Percentiles rank a stretch among this genome's conserved stretches.
phyloP scores from a whole-genome alignment of 2,888 invertebrate genomes.

The Drosophila tanythrix region DNA sequence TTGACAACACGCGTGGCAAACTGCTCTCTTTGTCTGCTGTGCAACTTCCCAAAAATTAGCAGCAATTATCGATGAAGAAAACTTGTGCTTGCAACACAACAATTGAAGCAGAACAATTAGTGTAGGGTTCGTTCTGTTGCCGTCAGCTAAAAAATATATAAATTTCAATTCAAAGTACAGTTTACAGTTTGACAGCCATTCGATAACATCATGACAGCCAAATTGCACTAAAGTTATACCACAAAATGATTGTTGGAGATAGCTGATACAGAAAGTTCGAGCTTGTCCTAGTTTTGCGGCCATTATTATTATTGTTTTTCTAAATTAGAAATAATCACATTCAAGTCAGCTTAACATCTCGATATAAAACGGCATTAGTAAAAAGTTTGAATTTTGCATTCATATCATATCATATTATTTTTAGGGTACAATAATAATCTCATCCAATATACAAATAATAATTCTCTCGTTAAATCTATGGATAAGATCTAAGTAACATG shows the following conservation, averaged over 20 bases:
- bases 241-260: neutral
- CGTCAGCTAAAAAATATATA: slow-evolving; percentile 22
- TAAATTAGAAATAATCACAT: neutral
- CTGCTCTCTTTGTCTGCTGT: slow-evolving; percentile 14
- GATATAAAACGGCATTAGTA: neutral
- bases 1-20: slow-evolving; percentile 56
- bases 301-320: neutral
- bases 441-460: neutral
- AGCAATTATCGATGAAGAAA: slow-evolving; percentile 68
- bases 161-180: slow-evolving; percentile 12
- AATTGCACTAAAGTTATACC: neutral
- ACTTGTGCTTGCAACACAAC: slow-evolving; percentile 39
- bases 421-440: neutral
- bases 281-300: neutral
- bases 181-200: slow-evolving; percentile 41
- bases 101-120: slow-evolving; percentile 8
- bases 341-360: neutral
- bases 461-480: neutral
- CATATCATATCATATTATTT: neutral
- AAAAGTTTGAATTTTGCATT: neutral
- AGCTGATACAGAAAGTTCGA: neutral
- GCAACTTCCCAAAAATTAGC: slow-evolving; percentile 52
- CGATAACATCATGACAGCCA: neutral
- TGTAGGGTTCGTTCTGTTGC: neutral
- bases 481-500: neutral